Percentiles rank a stretch among this genome's conserved stretches.
Conservation (phyloP, 2,888 invertebrate species). For the Listrodromus nycthemerus region DNA sequence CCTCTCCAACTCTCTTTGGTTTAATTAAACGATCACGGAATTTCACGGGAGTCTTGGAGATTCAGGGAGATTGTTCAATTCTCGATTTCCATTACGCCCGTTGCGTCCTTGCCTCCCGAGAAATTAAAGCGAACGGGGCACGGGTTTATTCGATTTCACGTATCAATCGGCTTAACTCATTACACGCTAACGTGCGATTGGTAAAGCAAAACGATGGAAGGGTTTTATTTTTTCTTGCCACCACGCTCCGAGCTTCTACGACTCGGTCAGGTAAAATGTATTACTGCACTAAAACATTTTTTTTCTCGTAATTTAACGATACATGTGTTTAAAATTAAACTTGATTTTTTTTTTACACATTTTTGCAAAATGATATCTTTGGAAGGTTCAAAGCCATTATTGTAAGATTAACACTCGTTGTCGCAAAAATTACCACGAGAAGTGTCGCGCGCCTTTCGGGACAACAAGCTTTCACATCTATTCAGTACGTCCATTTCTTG, state of each 20-base stretch:
- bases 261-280: not conserved
- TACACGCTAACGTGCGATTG: not conserved
- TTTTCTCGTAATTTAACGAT: too few species aligned
- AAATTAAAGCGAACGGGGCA: constrained; percentile 40
- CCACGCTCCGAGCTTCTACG: not conserved
- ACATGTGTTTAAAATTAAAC: too few species aligned
- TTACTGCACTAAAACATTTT: not conserved
- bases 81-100: constrained; percentile 15
- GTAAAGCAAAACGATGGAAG: not conserved
- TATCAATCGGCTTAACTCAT: constrained; percentile 18
- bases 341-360: too few species aligned
- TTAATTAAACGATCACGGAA: constrained; percentile 62
- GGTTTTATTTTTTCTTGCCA: not conserved
- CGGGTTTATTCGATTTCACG: constrained; percentile 16
- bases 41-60: constrained; percentile 42
- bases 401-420: not conserved
- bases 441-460: not conserved
- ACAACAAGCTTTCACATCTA: not conserved
- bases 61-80: constrained; percentile 55
- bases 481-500: not conserved
- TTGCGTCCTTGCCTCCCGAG: not conserved
- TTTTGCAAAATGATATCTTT: not conserved
- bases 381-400: too few species aligned
- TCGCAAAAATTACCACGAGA: not conserved
- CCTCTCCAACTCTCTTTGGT: constrained; percentile 52